Evolutionary conservation across 2,113 vertebrate genomes (phyloP).

Genomic region (Myotis brandtii): DNA sequence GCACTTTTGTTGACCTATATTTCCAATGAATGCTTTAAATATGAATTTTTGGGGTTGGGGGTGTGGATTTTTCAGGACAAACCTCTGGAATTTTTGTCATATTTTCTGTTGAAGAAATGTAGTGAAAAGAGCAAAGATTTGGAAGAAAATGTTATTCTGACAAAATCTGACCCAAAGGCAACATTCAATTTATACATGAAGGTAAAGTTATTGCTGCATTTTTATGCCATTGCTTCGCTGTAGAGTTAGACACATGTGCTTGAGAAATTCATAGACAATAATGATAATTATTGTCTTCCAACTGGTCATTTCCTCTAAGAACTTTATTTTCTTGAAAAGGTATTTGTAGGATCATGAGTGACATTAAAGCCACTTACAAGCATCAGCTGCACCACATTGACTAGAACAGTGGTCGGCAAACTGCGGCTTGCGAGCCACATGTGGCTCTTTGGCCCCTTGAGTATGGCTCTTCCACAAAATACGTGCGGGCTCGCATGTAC

Average conservation of each 20-base stretch:
- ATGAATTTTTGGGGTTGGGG: neutral
- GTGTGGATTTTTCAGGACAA: slow-evolving; percentile 82
- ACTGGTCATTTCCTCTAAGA: neutral
- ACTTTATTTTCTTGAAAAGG: neutral
- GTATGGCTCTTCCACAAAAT: too few species aligned
- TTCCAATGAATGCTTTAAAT: neutral
- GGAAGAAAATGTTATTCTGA: slow-evolving; percentile 41
- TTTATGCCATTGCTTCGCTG: neutral
- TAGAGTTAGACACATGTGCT: neutral
- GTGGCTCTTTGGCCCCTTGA: too few species aligned
- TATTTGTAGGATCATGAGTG: neutral
- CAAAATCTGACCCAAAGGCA: slow-evolving; percentile 27
- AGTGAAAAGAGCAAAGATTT: slow-evolving; percentile 41
- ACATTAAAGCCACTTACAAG: neutral
- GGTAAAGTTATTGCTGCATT: slow-evolving; percentile 65
- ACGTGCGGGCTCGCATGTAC: too few species aligned
- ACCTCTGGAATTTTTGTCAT: slow-evolving; percentile 87
- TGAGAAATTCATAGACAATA: neutral
- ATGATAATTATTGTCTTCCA: neutral
- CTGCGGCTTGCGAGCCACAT: too few species aligned
- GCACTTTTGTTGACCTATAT: neutral
- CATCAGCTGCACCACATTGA: fast-evolving
- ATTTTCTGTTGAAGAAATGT: slow-evolving; percentile 84
- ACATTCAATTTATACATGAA: slow-evolving; percentile 50
- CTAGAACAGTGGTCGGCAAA: too few species aligned